Evolutionary conservation across 2,113 vertebrate genomes (phyloP), one percentile per base, ranked within the genome.

Genomic region (Psilopsiagon aurifrons): DNA sequence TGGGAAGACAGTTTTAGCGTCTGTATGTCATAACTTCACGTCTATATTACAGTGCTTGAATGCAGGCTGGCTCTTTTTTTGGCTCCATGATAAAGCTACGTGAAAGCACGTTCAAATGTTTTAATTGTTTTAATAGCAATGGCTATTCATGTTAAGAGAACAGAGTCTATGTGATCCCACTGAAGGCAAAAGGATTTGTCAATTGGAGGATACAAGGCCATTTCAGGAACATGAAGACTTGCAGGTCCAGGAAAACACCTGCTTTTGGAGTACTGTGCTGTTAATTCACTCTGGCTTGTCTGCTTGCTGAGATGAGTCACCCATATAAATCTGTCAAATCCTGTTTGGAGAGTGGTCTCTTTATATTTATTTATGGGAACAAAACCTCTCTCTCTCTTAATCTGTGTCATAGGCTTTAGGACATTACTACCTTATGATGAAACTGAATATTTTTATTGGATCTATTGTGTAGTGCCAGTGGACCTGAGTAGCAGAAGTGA

Each of bases 371-470:
- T 80, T 81, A 69, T 55, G 51, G 52, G 54, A 87, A 69, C 28
- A 64, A 77, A 76, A 77, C 4, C 31, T 62, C 80, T 76, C 62
- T 37, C 37, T 81, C 79, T 35, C 66, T 88, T 79, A 84, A 76
- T 75, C 68, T 41, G 25, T 86, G 44, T 71, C 49, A 9, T 54
- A 77, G 66, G 81, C 90, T 83, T 96, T 66, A 60, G 47, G 75
- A 74, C 81, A 33, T 92, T 74, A 69, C 54, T 77, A 69, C 25
- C 11, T 0, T 80, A n/a, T 80, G 83, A 95, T 89, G 93, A 95
- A 97, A 88, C 43, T 44, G 73, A 95, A 59, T 90, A 85, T 95
- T 97, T 94, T 95, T 92, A 71, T 86, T 95, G 85, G 89, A 43
- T 62, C 68, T 84, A 49, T 92, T 95, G 75, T 93, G 49, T 55